Evolutionary conservation across 1,140 invertebrate genomes (phyloP).

Genomic region (Orius insidiosus): DNA sequence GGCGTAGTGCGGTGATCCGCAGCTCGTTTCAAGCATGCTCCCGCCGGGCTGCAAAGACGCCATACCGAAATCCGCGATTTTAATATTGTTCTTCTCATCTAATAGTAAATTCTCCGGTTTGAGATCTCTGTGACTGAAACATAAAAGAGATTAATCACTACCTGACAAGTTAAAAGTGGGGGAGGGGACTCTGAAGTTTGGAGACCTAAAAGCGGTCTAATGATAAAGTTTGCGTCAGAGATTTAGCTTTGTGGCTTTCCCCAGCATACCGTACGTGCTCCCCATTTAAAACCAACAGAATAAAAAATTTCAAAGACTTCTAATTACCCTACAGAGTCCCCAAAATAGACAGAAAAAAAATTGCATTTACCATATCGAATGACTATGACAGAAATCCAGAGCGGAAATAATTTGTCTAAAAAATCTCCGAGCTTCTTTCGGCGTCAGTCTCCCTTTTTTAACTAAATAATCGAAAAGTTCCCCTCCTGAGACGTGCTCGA

Average conservation of each 20-base stretch:
- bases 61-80: conserved; percentile 99
- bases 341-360: too few relatives aligned
- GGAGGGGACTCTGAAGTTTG: too few relatives aligned
- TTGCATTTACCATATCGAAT: conserved; percentile 94
- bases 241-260: too few relatives aligned
- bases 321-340: too few relatives aligned
- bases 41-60: conserved; percentile 96
- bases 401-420: conserved; percentile 99
- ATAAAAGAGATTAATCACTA: neutral
- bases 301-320: too few relatives aligned
- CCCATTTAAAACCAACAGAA: too few relatives aligned
- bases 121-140: conserved; percentile 87
- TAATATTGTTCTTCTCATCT: conserved; percentile 98
- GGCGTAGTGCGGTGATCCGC: conserved; percentile 97
- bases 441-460: conserved; percentile 93
- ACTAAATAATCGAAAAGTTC: conserved; percentile 99
- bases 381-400: conserved; percentile 97
- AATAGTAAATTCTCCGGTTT: conserved; percentile 97
- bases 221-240: too few relatives aligned
- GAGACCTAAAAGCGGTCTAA: too few relatives aligned
- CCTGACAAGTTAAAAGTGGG: too few relatives aligned
- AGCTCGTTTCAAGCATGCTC: conserved; percentile 96
- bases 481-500: conserved; percentile 97
- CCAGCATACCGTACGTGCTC: too few relatives aligned
- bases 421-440: conserved; percentile 94